phyloP scores from a whole-genome alignment of 1,140 invertebrate genomes.

The Drosophila navojoa region DNA sequence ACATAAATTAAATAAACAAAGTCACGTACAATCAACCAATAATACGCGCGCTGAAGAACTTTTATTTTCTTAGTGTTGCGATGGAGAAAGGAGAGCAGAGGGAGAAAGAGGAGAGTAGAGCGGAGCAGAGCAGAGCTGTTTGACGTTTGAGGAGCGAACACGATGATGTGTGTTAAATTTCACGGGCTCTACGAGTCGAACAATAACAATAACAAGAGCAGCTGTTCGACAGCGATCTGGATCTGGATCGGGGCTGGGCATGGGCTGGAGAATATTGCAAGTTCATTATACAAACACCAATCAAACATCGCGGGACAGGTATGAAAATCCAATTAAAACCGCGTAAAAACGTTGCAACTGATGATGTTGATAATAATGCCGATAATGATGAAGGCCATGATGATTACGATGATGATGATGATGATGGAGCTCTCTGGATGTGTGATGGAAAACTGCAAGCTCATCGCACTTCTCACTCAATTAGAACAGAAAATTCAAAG shows the following conservation, averaged over 20 bases:
- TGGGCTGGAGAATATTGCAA: conserved; percentile 69
- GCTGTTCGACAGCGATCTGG: conserved; percentile 26
- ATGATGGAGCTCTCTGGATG: conserved; percentile 44
- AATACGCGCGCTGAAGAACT: conserved; percentile 38
- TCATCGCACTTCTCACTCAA: conserved; percentile 80
- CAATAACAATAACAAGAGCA: conserved; percentile 42
- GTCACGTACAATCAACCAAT: conserved; percentile 49
- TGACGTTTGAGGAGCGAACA: conserved; percentile 28
- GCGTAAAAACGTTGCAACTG: conserved; percentile 62
- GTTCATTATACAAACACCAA: conserved; percentile 81
- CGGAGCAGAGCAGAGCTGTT: background rate
- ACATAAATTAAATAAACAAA: conserved; percentile 81
- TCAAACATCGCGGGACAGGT: conserved; percentile 70
- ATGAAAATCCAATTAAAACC: conserved; percentile 82
- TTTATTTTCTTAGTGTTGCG: conserved; percentile 64
- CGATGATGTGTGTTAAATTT: conserved; percentile 78
- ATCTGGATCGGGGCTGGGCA: background rate
- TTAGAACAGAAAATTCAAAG: conserved; percentile 82
- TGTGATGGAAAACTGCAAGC: conserved; percentile 70
- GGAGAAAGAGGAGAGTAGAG: no score
- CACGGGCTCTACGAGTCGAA: conserved; percentile 48
- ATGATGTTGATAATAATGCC: conserved; percentile 39
- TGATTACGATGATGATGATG: conserved; percentile 10
- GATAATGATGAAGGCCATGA: conserved; percentile 12
- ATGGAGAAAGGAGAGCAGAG: background rate